phyloP scores from a whole-genome alignment of 1,140 invertebrate species.

The Apis dorsata region DNA sequence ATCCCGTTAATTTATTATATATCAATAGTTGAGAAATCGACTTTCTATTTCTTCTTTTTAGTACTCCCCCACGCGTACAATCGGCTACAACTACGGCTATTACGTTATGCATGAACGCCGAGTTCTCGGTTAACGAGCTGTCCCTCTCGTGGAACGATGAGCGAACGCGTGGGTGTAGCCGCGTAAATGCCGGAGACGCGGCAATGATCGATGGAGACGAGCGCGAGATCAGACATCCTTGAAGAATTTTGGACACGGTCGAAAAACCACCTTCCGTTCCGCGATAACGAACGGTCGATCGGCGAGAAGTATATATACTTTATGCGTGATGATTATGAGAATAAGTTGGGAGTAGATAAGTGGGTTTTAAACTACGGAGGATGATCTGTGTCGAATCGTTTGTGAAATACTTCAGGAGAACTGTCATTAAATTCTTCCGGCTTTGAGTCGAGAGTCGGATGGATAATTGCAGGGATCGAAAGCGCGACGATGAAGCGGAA shows the following conservation, averaged over 20 bases:
- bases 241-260: constrained; percentile 3
- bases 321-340: neutral
- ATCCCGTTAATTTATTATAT: constrained; percentile 69
- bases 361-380: no score
- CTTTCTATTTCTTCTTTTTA: constrained; percentile 67
- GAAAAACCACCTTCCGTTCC: constrained; percentile 20
- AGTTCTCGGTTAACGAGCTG: constrained; percentile 70
- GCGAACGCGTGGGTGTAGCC: constrained; percentile 48
- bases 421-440: constrained; percentile 15
- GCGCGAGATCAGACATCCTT: neutral
- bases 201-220: constrained; percentile 45
- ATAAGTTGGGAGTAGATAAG: no score
- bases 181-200: constrained; percentile 23
- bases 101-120: constrained; percentile 65
- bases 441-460: neutral
- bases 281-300: constrained; percentile 9
- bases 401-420: neutral
- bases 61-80: neutral
- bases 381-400: neutral
- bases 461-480: constrained; percentile 12
- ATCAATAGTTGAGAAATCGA: constrained; percentile 66
- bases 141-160: constrained; percentile 56
- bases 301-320: neutral
- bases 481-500: neutral
- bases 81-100: constrained; percentile 33